Conservation (phyloP, 2,888 invertebrate species). For the Carpatolechia fugitivella region DNA sequence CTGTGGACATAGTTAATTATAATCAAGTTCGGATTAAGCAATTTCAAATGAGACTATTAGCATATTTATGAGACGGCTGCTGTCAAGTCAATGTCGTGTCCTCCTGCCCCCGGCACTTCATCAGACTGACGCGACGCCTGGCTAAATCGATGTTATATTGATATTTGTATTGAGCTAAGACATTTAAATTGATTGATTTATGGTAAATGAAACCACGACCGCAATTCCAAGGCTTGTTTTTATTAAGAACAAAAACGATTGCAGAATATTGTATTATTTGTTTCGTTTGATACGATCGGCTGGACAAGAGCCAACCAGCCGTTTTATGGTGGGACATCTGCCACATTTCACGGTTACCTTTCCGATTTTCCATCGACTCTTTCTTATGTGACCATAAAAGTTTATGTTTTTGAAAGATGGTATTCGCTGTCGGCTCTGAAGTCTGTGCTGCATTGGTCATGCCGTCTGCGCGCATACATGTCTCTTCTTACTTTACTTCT, state of each 20-base stretch:
- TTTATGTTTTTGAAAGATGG: constrained; percentile 64
- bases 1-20: constrained; percentile 23
- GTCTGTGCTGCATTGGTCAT: constrained; percentile 58
- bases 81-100: constrained; percentile 16
- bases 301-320: constrained; percentile 29
- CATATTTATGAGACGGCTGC: constrained; percentile 23
- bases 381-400: constrained; percentile 64
- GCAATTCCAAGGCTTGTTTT: background rate
- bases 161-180: constrained; percentile 3
- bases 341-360: constrained; percentile 72
- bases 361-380: constrained; percentile 67
- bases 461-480: constrained; percentile 53
- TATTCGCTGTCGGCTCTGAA: constrained; percentile 55
- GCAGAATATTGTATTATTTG: background rate
- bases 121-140: background rate
- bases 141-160: background rate
- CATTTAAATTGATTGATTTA: constrained; percentile 19
- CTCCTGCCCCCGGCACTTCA: constrained; percentile 1
- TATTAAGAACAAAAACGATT: background rate
- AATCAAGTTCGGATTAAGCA: constrained; percentile 28
- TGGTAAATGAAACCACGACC: background rate
- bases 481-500: constrained; percentile 27
- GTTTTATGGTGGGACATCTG: constrained; percentile 59
- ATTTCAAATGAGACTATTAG: constrained; percentile 27
- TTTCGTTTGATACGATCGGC: constrained; percentile 32